Conservation (phyloP, 2,797 vertebrate genomes). For the Brachymystax lenok region DNA sequence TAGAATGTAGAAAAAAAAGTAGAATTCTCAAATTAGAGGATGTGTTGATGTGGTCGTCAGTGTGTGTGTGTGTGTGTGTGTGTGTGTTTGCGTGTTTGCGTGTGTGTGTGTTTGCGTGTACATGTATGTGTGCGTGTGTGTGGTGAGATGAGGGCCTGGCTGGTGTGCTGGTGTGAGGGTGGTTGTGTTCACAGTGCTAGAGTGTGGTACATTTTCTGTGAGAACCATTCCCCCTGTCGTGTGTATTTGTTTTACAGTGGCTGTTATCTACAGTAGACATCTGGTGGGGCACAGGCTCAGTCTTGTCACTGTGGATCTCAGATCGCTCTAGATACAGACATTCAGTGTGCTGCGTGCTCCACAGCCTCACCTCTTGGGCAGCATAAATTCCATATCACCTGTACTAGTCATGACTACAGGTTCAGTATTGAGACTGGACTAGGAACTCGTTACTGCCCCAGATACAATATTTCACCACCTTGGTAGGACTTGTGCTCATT, state of each 20-base stretch:
- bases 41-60: background rate
- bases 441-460: background rate
- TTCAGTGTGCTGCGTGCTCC: background rate
- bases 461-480: no score
- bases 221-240: background rate
- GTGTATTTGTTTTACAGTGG: conserved; percentile 16
- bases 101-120: background rate
- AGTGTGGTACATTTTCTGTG: background rate
- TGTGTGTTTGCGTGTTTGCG: background rate
- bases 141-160: background rate
- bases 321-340: background rate
- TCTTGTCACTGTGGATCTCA: conserved; percentile 10
- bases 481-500: no score
- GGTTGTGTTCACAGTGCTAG: background rate
- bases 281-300: conserved; percentile 13
- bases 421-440: background rate
- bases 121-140: background rate
- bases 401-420: background rate
- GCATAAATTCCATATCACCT: background rate
- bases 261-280: conserved; percentile 23
- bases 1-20: no score
- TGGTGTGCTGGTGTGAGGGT: background rate
- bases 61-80: background rate
- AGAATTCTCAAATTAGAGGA: background rate
- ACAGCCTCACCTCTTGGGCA: background rate